Conservation (phyloP, 2,888 invertebrate genomes). For the Fissipunctia ypsillon region DNA sequence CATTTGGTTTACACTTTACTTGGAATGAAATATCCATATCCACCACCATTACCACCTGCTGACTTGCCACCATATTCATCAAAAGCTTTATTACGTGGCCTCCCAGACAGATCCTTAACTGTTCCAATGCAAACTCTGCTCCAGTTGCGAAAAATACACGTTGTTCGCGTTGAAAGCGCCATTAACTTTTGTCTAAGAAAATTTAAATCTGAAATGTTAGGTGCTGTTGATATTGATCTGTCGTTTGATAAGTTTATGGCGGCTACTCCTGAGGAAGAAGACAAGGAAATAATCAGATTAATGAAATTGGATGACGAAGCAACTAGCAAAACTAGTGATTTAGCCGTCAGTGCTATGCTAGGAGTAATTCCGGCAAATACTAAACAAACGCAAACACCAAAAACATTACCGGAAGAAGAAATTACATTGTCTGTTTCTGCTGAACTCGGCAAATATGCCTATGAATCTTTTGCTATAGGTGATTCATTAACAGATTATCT, state of each 20-base stretch:
- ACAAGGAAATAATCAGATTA: constrained; percentile 80
- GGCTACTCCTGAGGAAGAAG: constrained; percentile 76
- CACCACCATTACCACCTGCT: constrained; percentile 78
- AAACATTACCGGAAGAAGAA: constrained; percentile 90
- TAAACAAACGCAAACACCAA: constrained; percentile 92
- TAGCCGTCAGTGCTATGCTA: constrained; percentile 70
- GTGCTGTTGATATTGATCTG: constrained; percentile 87
- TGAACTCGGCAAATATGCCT: constrained; percentile 89
- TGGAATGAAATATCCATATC: constrained; percentile 86
- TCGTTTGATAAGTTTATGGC: constrained; percentile 81
- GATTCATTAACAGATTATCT: constrained; percentile 89
- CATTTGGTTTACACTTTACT: constrained; percentile 89
- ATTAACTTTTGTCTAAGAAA: constrained; percentile 90
- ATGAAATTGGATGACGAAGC: constrained; percentile 81
- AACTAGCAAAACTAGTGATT: constrained; percentile 75
- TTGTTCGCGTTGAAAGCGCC: constrained; percentile 87
- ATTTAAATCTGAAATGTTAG: constrained; percentile 89
- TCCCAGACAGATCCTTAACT: constrained; percentile 83
- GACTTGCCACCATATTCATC: constrained; percentile 81
- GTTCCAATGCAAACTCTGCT: constrained; percentile 84
- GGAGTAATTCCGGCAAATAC: constrained; percentile 78
- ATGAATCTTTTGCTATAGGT: constrained; percentile 89
- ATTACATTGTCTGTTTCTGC: constrained; percentile 87
- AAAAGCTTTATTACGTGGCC: constrained; percentile 84
- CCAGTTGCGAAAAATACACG: constrained; percentile 80